Conservation (phyloP, 2,888 invertebrate genomes). For the Callyntrura guangdongensis region DNA sequence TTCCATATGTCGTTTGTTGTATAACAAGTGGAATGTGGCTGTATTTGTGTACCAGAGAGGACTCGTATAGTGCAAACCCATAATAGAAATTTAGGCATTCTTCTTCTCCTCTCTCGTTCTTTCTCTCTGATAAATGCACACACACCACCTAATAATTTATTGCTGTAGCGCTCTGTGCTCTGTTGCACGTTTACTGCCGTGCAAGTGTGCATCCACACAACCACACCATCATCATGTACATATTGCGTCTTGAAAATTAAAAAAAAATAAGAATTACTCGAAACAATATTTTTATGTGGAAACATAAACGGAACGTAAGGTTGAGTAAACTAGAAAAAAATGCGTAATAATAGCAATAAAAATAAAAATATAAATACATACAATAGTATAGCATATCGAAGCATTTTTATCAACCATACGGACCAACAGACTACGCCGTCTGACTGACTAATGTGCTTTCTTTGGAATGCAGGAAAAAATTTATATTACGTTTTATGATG, state of each 20-base stretch:
- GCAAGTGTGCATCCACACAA: too few species aligned
- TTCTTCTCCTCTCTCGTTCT: conserved; percentile 9
- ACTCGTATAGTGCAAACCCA: background rate
- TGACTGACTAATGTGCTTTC: conserved; percentile 38
- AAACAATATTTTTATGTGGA: background rate
- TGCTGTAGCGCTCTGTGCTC: background rate
- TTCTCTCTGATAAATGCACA: conserved; percentile 31
- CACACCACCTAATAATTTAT: conserved; percentile 12
- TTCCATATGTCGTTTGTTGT: background rate
- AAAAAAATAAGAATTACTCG: background rate
- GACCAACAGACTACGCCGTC: background rate
- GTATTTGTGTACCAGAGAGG: background rate
- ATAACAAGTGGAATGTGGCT: conserved; percentile 50
- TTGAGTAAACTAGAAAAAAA: conserved; percentile 6
- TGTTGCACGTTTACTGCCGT: too few species aligned
- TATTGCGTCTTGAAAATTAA: too few species aligned
- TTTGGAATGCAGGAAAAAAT: conserved; percentile 47
- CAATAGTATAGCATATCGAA: background rate
- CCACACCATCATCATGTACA: too few species aligned
- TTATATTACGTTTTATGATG: conserved; percentile 46
- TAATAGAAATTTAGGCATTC: conserved; percentile 1
- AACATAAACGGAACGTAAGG: conserved; percentile 12
- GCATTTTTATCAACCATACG: conserved; percentile 22
- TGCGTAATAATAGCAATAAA: background rate
- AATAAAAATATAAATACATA: background rate